These are phyloP conservation scores for Glyphotaelius pellucidus DNA, from an alignment of 2,888 invertebrate species.

Conservation along the genomic window DNA sequence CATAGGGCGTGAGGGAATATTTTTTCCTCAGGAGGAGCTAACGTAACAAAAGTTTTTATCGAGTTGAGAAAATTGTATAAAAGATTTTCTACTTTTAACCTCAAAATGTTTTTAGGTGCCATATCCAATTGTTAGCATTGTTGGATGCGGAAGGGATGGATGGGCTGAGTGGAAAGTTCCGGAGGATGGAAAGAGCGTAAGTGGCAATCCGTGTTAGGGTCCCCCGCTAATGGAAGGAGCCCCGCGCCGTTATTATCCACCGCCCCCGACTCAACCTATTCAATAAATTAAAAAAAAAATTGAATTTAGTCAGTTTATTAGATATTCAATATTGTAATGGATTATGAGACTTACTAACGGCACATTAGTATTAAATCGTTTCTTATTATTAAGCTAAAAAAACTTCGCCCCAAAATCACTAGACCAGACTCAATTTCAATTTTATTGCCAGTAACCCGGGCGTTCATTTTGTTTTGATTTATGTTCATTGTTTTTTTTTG, in stretches of 20 bases:
- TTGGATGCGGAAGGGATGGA: neutral
- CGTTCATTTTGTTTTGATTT: too few species aligned
- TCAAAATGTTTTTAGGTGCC: neutral
- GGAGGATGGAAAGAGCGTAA: constrained; percentile 31
- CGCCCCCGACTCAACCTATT: neutral
- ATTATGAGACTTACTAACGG: neutral
- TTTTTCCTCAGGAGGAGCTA: too few species aligned
- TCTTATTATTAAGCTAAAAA: neutral
- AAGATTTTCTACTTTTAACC: neutral
- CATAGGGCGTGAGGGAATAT: too few species aligned
- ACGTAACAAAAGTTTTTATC: too few species aligned
- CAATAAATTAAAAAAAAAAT: neutral
- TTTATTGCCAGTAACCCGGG: too few species aligned
- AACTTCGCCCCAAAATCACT: neutral
- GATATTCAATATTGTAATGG: neutral
- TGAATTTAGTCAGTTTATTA: neutral
- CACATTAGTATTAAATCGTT: neutral
- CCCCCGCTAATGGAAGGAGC: constrained; percentile 29
- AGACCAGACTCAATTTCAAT: too few species aligned
- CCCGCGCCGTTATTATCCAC: neutral
- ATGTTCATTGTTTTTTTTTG: too few species aligned
- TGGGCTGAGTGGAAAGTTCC: constrained; percentile 4
- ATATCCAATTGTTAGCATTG: neutral
- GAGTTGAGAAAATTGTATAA: too few species aligned
- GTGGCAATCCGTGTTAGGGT: constrained; percentile 46